A percentile compares a stretch with the other conserved stretches of the same genome.
These are phyloP conservation scores for Echinarachnius parma DNA, from an alignment of 53 echinoderm and acorn worm genomes.

Conservation along the genomic window DNA sequence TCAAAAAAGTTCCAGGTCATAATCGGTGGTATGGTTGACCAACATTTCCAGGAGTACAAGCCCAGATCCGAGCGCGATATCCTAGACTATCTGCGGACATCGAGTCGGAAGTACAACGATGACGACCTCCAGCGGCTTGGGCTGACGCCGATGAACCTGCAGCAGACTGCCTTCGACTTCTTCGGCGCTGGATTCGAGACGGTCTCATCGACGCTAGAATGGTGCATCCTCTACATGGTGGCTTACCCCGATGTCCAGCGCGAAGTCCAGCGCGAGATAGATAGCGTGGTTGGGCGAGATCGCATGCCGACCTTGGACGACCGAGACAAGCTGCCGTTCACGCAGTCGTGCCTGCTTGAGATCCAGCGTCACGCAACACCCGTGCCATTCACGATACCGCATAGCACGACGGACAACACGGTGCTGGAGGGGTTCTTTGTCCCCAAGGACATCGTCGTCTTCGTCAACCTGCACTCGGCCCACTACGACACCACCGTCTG, in stretches of 20 bases:
- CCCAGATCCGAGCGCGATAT: slow-evolving; percentile 55
- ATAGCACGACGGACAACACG: slow-evolving; percentile 77
- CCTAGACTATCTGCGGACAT: slow-evolving; percentile 60
- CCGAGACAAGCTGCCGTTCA: slow-evolving; percentile 61
- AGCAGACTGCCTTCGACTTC: slow-evolving; percentile 55
- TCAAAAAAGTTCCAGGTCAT: not conserved
- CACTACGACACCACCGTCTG: slow-evolving; percentile 36
- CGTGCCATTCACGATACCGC: slow-evolving; percentile 67
- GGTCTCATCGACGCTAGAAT: slow-evolving; percentile 47
- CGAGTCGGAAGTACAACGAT: slow-evolving; percentile 25
- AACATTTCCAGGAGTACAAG: slow-evolving; percentile 53
- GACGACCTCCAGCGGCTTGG: slow-evolving; percentile 26
- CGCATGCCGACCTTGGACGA: slow-evolving; percentile 54
- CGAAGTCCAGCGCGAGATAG: slow-evolving; percentile 32
- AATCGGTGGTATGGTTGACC: not conserved
- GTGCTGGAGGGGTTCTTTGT: slow-evolving; percentile 69
- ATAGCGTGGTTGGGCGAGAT: slow-evolving; percentile 42
- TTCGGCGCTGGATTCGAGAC: slow-evolving; percentile 84
- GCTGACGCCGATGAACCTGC: slow-evolving; percentile 46
- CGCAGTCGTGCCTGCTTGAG: slow-evolving; percentile 76
- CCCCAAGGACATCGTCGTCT: slow-evolving; percentile 74
- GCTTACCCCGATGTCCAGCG: slow-evolving; percentile 38
- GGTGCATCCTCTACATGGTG: slow-evolving; percentile 58
- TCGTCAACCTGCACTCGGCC: slow-evolving; percentile 60
- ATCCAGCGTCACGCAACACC: slow-evolving; percentile 63